These are phyloP conservation scores for Drosophila bunnanda DNA, from an alignment of 2,888 invertebrate species.

Conservation along the genomic window DNA sequence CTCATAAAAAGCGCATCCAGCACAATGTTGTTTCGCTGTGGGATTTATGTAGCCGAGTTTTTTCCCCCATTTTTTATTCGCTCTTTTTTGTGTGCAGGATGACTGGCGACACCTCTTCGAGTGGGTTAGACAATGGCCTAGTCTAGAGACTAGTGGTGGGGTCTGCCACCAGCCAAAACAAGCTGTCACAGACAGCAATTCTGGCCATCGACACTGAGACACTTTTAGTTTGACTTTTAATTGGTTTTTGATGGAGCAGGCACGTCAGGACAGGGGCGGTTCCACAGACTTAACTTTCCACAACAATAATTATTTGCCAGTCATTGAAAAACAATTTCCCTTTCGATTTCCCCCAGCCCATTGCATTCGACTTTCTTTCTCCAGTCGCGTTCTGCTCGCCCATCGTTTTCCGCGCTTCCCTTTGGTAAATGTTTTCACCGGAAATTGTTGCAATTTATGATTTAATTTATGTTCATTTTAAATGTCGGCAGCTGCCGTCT, in stretches of 20 bases:
- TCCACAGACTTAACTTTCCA: conserved; percentile 31
- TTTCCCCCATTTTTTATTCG: conserved; percentile 3
- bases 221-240: conserved; percentile 51
- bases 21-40: conserved; percentile 29
- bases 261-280: background rate
- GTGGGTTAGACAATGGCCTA: conserved; percentile 52
- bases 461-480: conserved; percentile 77
- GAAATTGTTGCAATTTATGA: conserved; percentile 79
- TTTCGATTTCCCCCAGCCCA: conserved; percentile 73
- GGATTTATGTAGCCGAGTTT: conserved; percentile 27
- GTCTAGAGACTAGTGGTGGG: conserved; percentile 3
- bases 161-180: conserved; percentile 19
- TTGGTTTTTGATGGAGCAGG: conserved; percentile 53
- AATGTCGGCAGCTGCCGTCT: conserved; percentile 45
- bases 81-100: conserved; percentile 42
- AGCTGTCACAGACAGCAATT: conserved; percentile 33
- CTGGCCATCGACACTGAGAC: conserved; percentile 39
- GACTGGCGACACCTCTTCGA: conserved; percentile 65
- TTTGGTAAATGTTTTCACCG: conserved; percentile 56
- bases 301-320: conserved; percentile 74
- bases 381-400: conserved; percentile 5
- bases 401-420: conserved; percentile 23
- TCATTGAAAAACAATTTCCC: conserved; percentile 77
- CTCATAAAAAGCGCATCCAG: conserved; percentile 34
- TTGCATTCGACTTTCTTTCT: conserved; percentile 42